Base-by-base conservation (phyloP, 1,140 invertebrate species). In the Solen grandis region DNA sequence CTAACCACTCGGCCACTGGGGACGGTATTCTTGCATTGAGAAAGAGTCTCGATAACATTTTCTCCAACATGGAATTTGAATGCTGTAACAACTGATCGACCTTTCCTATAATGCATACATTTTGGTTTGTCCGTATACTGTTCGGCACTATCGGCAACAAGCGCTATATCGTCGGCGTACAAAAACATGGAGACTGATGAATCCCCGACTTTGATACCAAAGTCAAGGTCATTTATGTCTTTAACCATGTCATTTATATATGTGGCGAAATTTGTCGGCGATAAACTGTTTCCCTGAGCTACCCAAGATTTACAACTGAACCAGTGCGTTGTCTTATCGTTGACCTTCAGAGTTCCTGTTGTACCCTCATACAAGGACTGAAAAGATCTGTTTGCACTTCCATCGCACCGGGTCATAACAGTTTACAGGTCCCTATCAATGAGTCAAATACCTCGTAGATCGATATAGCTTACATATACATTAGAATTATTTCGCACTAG, bases 231-330 rank as follows among this genome's bases (percentile, higher is more conserved):
- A 41, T 66, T 66, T 8, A 66, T 66, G 36, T 66, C 63, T 22
- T n/a, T 36, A 14, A 66, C 36, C 5, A 66, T 33, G 35, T 66
- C 63, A 41, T 66, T 66, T 8, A 66, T 46, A 22, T 38, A 66
- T 10, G 63, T 22, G n/a, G 36, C 63, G 46, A 66, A 66, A 27
- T 38, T 66, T 38, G 63, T 66, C 63, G 63, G 63, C 8, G 63
- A 41, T 36, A 66, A 41, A 66, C 46, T 66, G 25, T 66, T 66
- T 66, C 63, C 63, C 35, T 66, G 63, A 36, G 36, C 63, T 4
- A 41, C 31, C 5, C 63, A 33, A 41, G 36, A 38, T 10, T 66
- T 66, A 33, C 31, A 41, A 19, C 22, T n/a, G 25, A 66, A 66
- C 38, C 63, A 66, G 14, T 38, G 19, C 8, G 63, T 66, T 46